phyloP scores from a whole-genome alignment of 2,797 vertebrate species.

The Sphenodon punctatus region DNA sequence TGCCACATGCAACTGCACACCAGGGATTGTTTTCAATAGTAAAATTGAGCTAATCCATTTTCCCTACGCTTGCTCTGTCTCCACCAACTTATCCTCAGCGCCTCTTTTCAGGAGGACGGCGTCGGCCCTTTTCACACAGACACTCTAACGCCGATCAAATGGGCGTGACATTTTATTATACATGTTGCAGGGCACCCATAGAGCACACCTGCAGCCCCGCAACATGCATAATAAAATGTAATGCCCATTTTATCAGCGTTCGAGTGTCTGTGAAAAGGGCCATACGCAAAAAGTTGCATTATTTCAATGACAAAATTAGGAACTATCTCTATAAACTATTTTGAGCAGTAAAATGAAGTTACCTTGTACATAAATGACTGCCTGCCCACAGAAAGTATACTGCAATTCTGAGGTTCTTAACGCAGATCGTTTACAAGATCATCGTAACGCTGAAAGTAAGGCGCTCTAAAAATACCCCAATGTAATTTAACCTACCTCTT shows the following conservation, averaged over 20 bases:
- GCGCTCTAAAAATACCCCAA: background rate
- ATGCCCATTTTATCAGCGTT: no score
- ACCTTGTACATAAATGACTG: rapidly evolving
- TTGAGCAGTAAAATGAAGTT: background rate
- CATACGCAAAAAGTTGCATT: background rate
- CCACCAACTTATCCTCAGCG: background rate
- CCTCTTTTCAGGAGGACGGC: background rate
- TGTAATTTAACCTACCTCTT: constrained; percentile 83
- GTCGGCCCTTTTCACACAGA: no score
- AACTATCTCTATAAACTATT: background rate
- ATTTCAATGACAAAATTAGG: background rate
- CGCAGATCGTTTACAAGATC: background rate
- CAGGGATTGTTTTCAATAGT: background rate
- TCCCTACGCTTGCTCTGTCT: background rate
- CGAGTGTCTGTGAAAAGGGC: background rate
- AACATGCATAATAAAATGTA: no score
- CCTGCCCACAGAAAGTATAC: background rate
- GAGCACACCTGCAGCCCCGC: no score
- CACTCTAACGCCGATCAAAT: no score
- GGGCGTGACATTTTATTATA: no score
- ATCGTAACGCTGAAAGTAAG: background rate
- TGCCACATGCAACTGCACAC: background rate
- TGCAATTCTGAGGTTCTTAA: no score
- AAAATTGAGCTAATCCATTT: background rate
- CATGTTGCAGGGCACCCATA: no score